These are phyloP conservation scores for Mustela nigripes DNA, from an alignment of 2,113 vertebrate species.

Conservation along the genomic window DNA sequence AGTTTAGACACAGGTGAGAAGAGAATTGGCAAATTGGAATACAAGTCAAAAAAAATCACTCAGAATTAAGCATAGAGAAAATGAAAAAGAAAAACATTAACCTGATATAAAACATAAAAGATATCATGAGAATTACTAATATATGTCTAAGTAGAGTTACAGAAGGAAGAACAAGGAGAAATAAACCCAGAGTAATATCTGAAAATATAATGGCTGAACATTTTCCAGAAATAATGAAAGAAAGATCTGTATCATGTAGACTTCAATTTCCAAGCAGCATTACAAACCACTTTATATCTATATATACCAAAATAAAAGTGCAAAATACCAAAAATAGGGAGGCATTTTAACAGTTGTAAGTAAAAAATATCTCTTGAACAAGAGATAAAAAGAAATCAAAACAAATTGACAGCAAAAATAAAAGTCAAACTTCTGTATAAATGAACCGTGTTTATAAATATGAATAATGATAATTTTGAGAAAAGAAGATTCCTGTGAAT, in stretches of 20 bases:
- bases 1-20: not conserved
- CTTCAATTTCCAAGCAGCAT: not conserved
- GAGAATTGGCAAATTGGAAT: not conserved
- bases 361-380: not conserved
- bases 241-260: not conserved
- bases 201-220: not conserved
- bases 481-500: not conserved
- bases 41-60: not conserved
- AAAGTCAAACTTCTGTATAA: not conserved
- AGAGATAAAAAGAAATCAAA: not conserved
- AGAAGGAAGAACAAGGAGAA: not conserved
- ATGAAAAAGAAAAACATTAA: not conserved
- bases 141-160: not conserved
- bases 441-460: not conserved
- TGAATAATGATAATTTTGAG: not conserved
- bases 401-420: not conserved
- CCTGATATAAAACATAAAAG: not conserved
- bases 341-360: not conserved
- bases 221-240: not conserved
- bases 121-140: not conserved
- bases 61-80: constrained; percentile 18
- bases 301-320: not conserved
- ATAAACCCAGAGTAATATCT: not conserved
- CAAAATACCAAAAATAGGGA: not conserved
- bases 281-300: not conserved